A percentile compares a stretch with the other conserved stretches of the same genome.
Conservation (phyloP, 2,888 invertebrate species). For the Omphaloscelis lunosa region DNA sequence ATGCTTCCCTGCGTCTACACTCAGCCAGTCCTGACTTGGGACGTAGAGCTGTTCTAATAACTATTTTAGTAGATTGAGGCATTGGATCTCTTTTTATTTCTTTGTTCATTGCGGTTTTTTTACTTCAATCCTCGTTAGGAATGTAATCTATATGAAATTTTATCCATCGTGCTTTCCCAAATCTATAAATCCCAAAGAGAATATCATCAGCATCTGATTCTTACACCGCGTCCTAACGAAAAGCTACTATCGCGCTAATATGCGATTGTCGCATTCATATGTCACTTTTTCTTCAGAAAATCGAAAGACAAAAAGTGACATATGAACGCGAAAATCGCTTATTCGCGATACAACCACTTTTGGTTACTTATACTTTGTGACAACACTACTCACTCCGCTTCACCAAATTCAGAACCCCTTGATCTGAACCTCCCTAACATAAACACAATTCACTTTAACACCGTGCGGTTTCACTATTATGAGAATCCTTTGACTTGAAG, state of each 20-base stretch:
- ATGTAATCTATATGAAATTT: not conserved
- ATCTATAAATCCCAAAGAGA: not conserved
- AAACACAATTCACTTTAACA: conserved; percentile 33
- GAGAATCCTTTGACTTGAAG: conserved; percentile 53
- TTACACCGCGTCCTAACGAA: not conserved
- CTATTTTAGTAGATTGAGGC: not conserved
- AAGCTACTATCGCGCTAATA: no score
- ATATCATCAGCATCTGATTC: not conserved
- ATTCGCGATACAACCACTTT: not conserved
- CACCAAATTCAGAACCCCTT: not conserved
- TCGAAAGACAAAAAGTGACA: not conserved
- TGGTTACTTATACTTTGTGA: not conserved
- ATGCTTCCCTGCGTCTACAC: conserved; percentile 48
- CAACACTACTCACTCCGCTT: not conserved
- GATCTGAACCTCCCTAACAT: conserved; percentile 19
- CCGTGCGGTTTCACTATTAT: conserved; percentile 48
- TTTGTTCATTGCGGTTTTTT: no score
- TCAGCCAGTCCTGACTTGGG: conserved; percentile 21
- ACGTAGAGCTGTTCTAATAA: conserved; percentile 9
- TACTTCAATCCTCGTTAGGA: not conserved
- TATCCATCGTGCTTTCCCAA: not conserved
- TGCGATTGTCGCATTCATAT: not conserved
- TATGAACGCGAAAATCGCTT: not conserved
- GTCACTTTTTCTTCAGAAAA: not conserved
- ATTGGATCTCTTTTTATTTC: no score